These are phyloP conservation scores for Bubo scandiacus DNA, from an alignment of 2,113 vertebrate species.

Conservation along the genomic window DNA sequence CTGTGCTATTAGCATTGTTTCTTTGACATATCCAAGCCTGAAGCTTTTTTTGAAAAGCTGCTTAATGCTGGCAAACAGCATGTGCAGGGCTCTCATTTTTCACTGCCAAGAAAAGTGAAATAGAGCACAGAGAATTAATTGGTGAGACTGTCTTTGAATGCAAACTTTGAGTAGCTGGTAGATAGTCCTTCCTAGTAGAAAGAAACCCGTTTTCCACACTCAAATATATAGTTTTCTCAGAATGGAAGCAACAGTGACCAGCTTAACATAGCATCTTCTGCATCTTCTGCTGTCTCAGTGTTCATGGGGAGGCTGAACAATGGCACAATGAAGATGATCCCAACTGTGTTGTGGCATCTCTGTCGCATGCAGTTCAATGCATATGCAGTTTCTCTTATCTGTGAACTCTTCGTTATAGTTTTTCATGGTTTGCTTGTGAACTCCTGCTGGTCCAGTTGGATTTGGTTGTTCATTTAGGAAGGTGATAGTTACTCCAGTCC, in stretches of 20 bases:
- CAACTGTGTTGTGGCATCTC: not conserved
- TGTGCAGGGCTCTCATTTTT: conserved; percentile 6
- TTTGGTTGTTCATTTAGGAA: not conserved
- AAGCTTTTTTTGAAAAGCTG: not conserved
- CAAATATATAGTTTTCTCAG: not conserved
- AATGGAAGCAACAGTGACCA: not conserved
- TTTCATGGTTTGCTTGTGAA: not conserved
- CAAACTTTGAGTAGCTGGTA: not conserved
- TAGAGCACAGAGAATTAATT: conserved; percentile 9
- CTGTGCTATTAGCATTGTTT: not conserved
- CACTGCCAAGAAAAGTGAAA: conserved; percentile 1
- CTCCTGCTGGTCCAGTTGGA: not conserved
- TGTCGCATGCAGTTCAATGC: not conserved
- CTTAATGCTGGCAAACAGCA: conserved; percentile 1
- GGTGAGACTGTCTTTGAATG: not conserved
- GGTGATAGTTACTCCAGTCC: not conserved
- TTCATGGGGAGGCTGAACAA: not conserved
- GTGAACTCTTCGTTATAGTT: not conserved
- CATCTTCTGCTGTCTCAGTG: not conserved
- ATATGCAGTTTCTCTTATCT: not conserved
- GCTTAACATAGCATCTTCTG: not conserved
- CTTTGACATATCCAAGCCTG: not conserved
- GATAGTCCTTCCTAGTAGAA: not conserved
- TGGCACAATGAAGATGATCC: not conserved
- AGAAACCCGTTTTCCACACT: not conserved